Evolutionary conservation across 2,888 invertebrate species (phyloP).

Genomic region (Aleiodes alternator): DNA sequence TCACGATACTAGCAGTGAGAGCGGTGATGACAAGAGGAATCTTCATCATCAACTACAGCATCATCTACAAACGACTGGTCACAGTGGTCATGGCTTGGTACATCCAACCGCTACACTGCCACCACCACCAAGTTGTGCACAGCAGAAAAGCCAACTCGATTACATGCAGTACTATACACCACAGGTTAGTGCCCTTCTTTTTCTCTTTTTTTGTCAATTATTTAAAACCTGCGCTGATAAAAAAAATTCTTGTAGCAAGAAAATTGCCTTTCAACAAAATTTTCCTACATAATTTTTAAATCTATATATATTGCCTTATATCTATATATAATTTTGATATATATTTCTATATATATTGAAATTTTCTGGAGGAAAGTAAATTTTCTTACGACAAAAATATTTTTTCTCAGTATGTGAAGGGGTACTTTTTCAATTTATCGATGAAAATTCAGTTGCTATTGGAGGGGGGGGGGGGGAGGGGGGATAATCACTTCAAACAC

Average conservation of each 20-base stretch:
- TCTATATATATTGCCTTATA: no score
- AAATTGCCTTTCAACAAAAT: no score
- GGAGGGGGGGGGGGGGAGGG: no score
- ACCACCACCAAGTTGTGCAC: conserved; percentile 71
- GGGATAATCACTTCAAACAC: no score
- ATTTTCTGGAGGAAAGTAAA: no score
- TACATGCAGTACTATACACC: conserved; percentile 74
- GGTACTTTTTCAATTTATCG: no score
- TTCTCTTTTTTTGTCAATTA: background rate
- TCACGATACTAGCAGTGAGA: conserved; percentile 63
- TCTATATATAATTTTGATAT: no score
- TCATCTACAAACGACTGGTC: conserved; percentile 67
- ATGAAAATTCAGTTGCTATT: no score
- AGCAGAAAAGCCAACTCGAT: conserved; percentile 73
- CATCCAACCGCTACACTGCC: conserved; percentile 72
- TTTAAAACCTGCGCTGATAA: background rate
- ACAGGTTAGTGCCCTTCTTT: conserved; percentile 63
- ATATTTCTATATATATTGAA: no score
- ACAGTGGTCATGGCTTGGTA: conserved; percentile 67
- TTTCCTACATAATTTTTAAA: no score
- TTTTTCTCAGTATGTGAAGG: background rate
- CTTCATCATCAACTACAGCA: conserved; percentile 73
- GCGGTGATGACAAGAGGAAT: conserved; percentile 72
- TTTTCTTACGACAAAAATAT: no score
- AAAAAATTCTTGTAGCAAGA: no score